phyloP scores from a whole-genome alignment of 2,888 invertebrate genomes.

The Embidobia sp. region DNA sequence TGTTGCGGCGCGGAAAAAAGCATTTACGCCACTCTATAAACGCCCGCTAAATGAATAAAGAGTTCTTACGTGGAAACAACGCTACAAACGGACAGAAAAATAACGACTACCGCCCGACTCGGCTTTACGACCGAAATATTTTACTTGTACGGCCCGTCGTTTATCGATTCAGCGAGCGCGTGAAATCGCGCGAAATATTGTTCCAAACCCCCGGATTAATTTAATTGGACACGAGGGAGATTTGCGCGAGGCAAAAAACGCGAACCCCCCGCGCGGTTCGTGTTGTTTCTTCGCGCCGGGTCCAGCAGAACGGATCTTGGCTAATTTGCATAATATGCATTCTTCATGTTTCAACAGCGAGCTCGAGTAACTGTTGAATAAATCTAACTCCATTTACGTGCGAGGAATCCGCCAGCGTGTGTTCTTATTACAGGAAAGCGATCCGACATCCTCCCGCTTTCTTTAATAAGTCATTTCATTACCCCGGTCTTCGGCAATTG shows the following conservation, averaged over 20 bases:
- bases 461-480: slow-evolving; percentile 34
- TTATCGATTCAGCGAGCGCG: slow-evolving; percentile 25
- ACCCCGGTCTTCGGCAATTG: no score
- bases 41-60: slow-evolving; percentile 45
- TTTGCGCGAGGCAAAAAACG: slow-evolving; percentile 22
- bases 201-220: slow-evolving; percentile 32
- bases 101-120: slow-evolving; percentile 23
- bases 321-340: slow-evolving; percentile 61
- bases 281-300: slow-evolving; percentile 40
- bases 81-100: slow-evolving; percentile 30
- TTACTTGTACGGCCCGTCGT: slow-evolving; percentile 23
- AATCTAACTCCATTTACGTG: slow-evolving; percentile 57
- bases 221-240: slow-evolving; percentile 26
- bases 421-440: slow-evolving; percentile 20
- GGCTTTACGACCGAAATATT: slow-evolving; percentile 44
- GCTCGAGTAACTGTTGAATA: slow-evolving; percentile 47
- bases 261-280: no score
- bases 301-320: no score
- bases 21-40: slow-evolving; percentile 33
- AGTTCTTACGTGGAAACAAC: slow-evolving; percentile 47
- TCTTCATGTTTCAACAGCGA: slow-evolving; percentile 59
- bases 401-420: slow-evolving; percentile 30
- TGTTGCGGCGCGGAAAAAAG: slow-evolving; percentile 15
- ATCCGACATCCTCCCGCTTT: slow-evolving; percentile 35
- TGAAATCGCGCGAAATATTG: slow-evolving; percentile 38